phyloP scores from a whole-genome alignment of 2,113 vertebrate species.

The Callaeas wilsoni region DNA sequence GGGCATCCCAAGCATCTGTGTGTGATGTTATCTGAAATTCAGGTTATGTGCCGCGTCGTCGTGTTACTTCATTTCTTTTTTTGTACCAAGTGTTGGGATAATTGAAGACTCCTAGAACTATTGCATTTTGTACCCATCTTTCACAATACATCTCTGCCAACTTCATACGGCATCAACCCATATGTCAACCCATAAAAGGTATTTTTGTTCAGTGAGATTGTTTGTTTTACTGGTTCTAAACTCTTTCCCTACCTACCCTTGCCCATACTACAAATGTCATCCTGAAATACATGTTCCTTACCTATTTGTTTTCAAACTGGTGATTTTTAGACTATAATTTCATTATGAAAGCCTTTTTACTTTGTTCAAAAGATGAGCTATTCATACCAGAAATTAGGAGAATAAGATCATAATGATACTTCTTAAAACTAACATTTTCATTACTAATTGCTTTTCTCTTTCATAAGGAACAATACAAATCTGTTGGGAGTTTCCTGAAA shows the following conservation, averaged over 20 bases:
- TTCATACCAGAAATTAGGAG: conserved; percentile 12
- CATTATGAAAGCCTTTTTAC: not conserved
- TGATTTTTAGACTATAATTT: conserved; percentile 25
- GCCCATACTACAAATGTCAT: not conserved
- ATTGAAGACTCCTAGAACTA: not conserved
- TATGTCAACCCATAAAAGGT: not conserved
- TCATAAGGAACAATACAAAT: conserved; percentile 12
- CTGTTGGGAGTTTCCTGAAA: conserved; percentile 28
- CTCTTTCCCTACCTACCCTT: not conserved
- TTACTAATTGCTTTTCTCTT: conserved; percentile 35
- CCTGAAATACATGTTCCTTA: not conserved
- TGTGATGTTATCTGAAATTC: not conserved
- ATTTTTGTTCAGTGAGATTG: not conserved
- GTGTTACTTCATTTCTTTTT: not conserved
- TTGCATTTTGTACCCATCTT: not conserved
- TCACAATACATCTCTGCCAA: not conserved
- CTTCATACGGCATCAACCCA: not conserved
- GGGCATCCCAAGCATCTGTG: not conserved
- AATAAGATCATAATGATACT: conserved; percentile 10
- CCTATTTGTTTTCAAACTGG: conserved; percentile 16
- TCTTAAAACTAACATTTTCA: conserved; percentile 40
- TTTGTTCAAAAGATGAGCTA: not conserved
- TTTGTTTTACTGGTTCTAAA: not conserved
- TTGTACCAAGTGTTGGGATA: not conserved
- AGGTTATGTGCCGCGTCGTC: not conserved